Conservation (phyloP, 2,888 invertebrate species). For the Dendrolimus houi region DNA sequence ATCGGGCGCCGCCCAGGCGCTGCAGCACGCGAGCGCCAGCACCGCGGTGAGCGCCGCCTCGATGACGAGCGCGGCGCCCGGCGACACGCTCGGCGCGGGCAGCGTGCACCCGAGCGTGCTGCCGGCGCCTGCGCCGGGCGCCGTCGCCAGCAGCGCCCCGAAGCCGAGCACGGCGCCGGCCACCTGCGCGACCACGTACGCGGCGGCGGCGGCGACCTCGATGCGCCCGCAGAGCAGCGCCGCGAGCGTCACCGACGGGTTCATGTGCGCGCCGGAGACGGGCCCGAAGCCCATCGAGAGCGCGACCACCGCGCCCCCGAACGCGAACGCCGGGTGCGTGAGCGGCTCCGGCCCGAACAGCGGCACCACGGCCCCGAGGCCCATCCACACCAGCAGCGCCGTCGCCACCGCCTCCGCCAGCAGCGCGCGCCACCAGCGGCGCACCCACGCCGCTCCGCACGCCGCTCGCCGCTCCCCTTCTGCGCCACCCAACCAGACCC, state of each 20-base stretch:
- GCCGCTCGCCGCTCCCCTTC: not conserved
- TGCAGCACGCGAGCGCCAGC: conserved; percentile 19
- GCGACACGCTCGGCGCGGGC: conserved; percentile 10
- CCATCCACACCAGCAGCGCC: conserved; percentile 56
- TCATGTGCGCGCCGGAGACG: conserved; percentile 85
- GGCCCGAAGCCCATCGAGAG: conserved; percentile 77
- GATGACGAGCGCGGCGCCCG: conserved; percentile 13
- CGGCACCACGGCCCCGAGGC: conserved; percentile 39
- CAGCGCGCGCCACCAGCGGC: conserved; percentile 54
- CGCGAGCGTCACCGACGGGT: conserved; percentile 85
- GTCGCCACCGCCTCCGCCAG: conserved; percentile 47
- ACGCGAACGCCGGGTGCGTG: conserved; percentile 47
- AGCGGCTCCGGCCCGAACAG: conserved; percentile 22
- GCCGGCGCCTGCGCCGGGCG: conserved; percentile 14
- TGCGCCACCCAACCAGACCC: not conserved
- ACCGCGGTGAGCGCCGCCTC: conserved; percentile 25
- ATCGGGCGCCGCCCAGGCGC: conserved; percentile 38
- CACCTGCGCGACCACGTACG: conserved; percentile 42
- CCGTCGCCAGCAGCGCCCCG: conserved; percentile 30
- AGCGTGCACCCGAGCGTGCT: conserved; percentile 7
- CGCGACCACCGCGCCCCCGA: conserved; percentile 49
- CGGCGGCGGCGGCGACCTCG: conserved; percentile 35
- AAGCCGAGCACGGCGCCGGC: conserved; percentile 44
- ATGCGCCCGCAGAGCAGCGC: conserved; percentile 73
- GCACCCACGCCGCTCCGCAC: conserved; percentile 28